Evolutionary conservation across 2,888 invertebrate genomes (phyloP).

Genomic region (Conops quadrifasciatus): DNA sequence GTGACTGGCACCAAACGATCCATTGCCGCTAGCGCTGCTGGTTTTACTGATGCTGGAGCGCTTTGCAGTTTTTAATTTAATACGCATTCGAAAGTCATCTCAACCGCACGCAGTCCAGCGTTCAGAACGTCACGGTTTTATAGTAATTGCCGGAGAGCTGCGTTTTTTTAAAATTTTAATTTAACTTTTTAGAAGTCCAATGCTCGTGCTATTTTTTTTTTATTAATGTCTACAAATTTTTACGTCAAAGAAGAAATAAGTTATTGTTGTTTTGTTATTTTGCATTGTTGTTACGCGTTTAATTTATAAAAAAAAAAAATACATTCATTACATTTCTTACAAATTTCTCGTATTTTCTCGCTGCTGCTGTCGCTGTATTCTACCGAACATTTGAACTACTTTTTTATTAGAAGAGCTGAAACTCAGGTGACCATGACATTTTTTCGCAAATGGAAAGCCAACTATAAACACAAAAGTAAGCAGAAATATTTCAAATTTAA

Average conservation of each 20-base stretch:
- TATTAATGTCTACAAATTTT: conserved; percentile 16
- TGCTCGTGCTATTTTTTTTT: conserved; percentile 11
- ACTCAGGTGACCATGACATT: conserved; percentile 49
- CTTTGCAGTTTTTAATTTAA: conserved; percentile 32
- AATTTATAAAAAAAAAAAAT: too few species aligned
- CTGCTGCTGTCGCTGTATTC: neutral
- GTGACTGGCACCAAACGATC: conserved; percentile 34
- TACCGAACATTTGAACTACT: neutral
- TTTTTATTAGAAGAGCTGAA: conserved; percentile 29
- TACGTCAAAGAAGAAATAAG: conserved; percentile 5
- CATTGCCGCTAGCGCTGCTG: conserved; percentile 7
- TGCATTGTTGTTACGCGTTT: conserved; percentile 15
- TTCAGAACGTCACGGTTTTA: neutral
- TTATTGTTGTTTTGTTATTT: conserved; percentile 8
- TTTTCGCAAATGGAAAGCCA: conserved; percentile 55
- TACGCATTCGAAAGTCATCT: conserved; percentile 35
- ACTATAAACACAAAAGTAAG: conserved; percentile 57
- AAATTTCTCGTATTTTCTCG: neutral
- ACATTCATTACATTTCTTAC: neutral
- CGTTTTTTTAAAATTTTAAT: neutral
- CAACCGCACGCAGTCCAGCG: conserved; percentile 19
- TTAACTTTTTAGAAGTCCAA: neutral
- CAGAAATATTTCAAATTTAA: conserved; percentile 18
- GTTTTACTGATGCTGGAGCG: conserved; percentile 16
- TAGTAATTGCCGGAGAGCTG: conserved; percentile 20